Evolutionary conservation across 2,113 vertebrate species (phyloP).

Genomic region (Ornithorhynchus anatinus): DNA sequence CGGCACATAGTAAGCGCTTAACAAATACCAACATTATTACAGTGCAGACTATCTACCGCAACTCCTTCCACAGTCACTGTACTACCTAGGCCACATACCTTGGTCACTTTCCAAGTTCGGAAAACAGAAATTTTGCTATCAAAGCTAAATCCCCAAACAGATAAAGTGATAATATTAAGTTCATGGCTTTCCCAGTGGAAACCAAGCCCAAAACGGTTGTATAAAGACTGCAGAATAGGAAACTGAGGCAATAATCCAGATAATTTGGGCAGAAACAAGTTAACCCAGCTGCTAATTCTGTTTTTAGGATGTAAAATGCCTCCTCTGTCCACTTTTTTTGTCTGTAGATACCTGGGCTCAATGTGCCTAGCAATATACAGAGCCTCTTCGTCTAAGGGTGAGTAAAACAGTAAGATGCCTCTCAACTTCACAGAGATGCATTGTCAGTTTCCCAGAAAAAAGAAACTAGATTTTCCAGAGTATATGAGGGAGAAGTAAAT

Average conservation of each 20-base stretch:
- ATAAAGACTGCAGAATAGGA: background rate
- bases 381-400: conserved; percentile 29
- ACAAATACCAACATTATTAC: too few species aligned
- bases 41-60: too few species aligned
- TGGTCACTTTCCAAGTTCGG: too few species aligned
- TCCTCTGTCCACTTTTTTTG: background rate
- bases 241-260: background rate
- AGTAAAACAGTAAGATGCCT: background rate
- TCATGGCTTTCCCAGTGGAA: too few species aligned
- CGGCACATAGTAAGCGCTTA: too few species aligned
- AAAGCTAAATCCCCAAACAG: too few species aligned
- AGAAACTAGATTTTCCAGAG: conserved; percentile 58
- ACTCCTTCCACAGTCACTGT: too few species aligned
- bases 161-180: too few species aligned
- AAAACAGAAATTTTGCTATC: too few species aligned
- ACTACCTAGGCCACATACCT: too few species aligned
- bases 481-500: conserved; percentile 65
- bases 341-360: background rate
- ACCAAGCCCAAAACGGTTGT: background rate
- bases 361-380: background rate
- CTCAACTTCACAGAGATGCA: conserved; percentile 33
- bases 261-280: conserved; percentile 1
- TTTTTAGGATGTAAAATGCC: conserved; percentile 1
- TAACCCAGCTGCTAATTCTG: background rate
- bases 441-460: conserved; percentile 51